These are phyloP conservation scores for Mellilla xanthometata DNA, from an alignment of 2,888 invertebrate genomes.

Conservation along the genomic window DNA sequence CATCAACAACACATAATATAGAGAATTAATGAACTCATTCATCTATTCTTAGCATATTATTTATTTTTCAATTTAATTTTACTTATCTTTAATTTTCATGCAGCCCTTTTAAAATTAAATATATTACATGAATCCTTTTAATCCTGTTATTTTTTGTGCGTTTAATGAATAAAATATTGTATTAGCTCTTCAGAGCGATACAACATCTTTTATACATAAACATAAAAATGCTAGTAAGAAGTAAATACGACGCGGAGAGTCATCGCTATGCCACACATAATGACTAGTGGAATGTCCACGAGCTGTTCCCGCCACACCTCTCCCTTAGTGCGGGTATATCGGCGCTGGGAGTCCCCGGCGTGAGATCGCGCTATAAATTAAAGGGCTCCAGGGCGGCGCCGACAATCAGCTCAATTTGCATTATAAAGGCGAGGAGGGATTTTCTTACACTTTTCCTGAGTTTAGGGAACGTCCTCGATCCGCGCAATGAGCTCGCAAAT, in stretches of 20 bases:
- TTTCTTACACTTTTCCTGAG: constrained; percentile 29
- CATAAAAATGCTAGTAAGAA: too few relatives aligned
- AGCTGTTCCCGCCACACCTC: neutral
- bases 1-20: constrained; percentile 1
- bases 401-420: constrained; percentile 57
- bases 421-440: constrained; percentile 43
- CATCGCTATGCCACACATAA: neutral
- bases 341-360: constrained; percentile 1
- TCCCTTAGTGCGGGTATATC: neutral
- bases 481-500: constrained; percentile 63
- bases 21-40: too few relatives aligned
- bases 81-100: too few relatives aligned
- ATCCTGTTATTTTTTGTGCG: too few relatives aligned
- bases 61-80: too few relatives aligned
- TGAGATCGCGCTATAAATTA: constrained; percentile 43
- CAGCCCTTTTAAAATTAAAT: too few relatives aligned
- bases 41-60: too few relatives aligned
- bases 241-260: too few relatives aligned
- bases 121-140: too few relatives aligned
- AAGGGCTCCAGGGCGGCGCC: constrained; percentile 47
- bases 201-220: too few relatives aligned
- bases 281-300: neutral
- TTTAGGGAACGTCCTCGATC: constrained; percentile 60
- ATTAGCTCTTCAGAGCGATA: too few relatives aligned
- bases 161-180: too few relatives aligned